Evolutionary conservation across 2,113 vertebrate species (phyloP).

Genomic region (Vidua chalybeata): DNA sequence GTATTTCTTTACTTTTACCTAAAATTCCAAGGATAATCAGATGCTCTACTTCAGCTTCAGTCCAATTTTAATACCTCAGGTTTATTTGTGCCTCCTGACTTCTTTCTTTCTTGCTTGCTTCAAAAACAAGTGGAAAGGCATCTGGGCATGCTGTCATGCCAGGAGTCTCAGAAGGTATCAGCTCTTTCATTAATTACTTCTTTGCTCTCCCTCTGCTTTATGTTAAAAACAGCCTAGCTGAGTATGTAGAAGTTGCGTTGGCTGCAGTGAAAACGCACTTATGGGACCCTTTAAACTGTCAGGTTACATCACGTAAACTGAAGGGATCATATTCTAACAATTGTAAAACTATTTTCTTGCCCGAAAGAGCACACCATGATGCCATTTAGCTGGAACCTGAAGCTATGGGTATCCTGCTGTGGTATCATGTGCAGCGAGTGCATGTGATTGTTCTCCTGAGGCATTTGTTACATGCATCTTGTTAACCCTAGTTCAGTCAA

Average conservation of each 20-base stretch:
- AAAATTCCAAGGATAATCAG: neutral
- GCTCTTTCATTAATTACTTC: conserved; percentile 52
- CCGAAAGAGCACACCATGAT: conserved; percentile 73
- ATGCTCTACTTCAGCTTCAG: neutral
- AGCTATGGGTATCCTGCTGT: conserved; percentile 72
- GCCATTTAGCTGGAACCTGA: conserved; percentile 71
- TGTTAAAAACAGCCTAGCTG: conserved; percentile 43
- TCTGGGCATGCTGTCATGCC: conserved; percentile 16
- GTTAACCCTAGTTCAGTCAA: conserved; percentile 70
- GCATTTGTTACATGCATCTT: conserved; percentile 69
- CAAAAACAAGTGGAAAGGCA: conserved; percentile 22
- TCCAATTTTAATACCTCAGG: neutral
- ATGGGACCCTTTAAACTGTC: conserved; percentile 66
- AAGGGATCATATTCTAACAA: conserved; percentile 62
- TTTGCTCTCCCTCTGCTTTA: conserved; percentile 39
- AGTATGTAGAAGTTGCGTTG: neutral
- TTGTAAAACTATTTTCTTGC: conserved; percentile 67
- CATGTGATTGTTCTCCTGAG: conserved; percentile 70
- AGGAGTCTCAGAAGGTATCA: conserved; percentile 43
- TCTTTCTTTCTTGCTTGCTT: neutral
- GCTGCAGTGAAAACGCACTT: neutral
- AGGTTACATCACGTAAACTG: conserved; percentile 54
- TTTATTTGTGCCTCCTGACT: conserved; percentile 13
- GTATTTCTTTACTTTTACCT: neutral
- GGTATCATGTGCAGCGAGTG: conserved; percentile 63